A percentile compares a stretch with the other conserved stretches of the same genome.
Conservation (phyloP, 2,113 vertebrate genomes). For the Bothrops jararaca region DNA sequence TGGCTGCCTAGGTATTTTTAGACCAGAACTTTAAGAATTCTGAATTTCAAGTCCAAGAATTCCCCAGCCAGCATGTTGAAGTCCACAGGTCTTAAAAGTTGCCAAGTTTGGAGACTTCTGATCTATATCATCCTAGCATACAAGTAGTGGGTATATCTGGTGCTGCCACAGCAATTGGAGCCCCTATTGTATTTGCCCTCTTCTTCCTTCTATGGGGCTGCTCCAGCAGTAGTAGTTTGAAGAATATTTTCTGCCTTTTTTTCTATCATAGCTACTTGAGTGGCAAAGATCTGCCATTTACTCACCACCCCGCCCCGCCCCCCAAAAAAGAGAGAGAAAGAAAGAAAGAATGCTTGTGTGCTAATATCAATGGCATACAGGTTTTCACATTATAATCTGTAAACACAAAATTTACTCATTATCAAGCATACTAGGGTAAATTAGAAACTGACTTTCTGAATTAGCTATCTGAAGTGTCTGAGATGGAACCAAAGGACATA, state of each 20-base stretch:
- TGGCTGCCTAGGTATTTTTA: too few species aligned
- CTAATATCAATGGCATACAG: neutral
- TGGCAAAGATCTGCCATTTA: neutral
- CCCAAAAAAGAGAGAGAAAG: neutral
- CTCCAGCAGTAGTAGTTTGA: neutral
- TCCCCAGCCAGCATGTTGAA: too few species aligned
- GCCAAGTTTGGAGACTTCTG: too few species aligned
- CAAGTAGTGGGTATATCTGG: neutral
- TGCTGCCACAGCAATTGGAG: neutral
- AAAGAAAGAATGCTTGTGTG: neutral
- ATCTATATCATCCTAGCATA: neutral
- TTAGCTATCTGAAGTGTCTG: neutral
- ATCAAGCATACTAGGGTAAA: neutral
- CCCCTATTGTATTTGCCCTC: neutral
- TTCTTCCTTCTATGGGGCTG: neutral
- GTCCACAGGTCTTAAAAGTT: too few species aligned
- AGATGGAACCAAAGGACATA: neutral
- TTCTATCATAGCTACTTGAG: neutral
- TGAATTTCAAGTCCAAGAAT: too few species aligned
- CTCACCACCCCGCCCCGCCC: accelerated
- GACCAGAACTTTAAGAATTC: too few species aligned
- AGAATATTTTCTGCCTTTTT: neutral
- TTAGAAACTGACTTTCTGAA: neutral
- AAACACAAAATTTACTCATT: neutral
- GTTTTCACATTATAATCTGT: neutral